Conservation (phyloP, 2,113 vertebrate species). For the Chaetorhynchus papuensis region DNA sequence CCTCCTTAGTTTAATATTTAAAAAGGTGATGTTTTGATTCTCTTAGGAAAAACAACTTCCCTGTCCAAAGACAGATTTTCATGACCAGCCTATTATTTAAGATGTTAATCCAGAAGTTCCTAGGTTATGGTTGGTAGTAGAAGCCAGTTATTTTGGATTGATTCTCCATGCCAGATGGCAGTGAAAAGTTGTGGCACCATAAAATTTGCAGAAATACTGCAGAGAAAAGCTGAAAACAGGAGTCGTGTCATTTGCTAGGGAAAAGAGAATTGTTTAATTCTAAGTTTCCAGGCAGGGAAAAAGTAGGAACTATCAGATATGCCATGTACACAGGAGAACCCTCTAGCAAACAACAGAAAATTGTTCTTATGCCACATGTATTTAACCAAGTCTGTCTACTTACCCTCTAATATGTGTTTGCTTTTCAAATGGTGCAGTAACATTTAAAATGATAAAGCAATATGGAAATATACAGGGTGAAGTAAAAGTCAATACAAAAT, state of each 20-base stretch:
- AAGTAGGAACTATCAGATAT: neutral
- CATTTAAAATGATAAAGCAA: neutral
- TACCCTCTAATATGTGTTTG: neutral
- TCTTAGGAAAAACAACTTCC: neutral
- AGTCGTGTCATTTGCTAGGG: neutral
- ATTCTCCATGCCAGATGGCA: neutral
- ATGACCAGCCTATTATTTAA: neutral
- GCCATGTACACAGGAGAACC: neutral
- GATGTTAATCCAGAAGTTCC: neutral
- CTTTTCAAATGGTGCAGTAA: neutral
- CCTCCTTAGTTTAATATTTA: neutral
- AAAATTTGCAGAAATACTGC: neutral
- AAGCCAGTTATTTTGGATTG: constrained; percentile 9
- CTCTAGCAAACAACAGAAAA: neutral
- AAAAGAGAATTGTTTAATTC: neutral
- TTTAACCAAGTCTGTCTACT: neutral
- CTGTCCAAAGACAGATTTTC: neutral
- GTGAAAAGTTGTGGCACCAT: neutral
- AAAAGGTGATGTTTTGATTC: neutral
- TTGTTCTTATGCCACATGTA: neutral
- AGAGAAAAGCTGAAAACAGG: constrained; percentile 18
- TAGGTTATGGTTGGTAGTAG: neutral
- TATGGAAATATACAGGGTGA: neutral
- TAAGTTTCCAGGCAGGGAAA: neutral
- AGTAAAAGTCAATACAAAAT: neutral